Conservation (phyloP, 2,113 vertebrate genomes). For the Laticauda colubrina region DNA sequence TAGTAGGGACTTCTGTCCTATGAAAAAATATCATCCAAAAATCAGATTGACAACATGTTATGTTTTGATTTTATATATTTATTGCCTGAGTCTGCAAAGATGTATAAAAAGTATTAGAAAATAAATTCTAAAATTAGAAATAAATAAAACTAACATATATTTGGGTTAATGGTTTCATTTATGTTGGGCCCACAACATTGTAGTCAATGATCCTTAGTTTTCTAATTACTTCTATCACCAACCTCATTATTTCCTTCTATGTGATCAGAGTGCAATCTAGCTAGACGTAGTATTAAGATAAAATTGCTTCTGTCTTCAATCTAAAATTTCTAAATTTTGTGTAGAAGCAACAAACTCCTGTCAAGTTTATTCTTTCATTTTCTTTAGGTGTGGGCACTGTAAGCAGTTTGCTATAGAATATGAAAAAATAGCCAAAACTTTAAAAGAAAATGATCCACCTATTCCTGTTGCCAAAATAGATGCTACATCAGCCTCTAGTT, state of each 20-base stretch:
- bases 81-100: neutral
- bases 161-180: neutral
- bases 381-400: constrained; percentile 91
- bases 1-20: neutral
- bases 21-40: neutral
- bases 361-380: rapidly evolving
- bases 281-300: neutral
- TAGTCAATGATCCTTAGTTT: neutral
- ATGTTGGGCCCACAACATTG: neutral
- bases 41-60: neutral
- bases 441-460: constrained; percentile 88
- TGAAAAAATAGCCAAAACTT: constrained; percentile 86
- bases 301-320: neutral
- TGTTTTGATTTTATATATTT: neutral
- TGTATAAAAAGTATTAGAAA: neutral
- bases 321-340: neutral
- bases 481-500: constrained; percentile 74
- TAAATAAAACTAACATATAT: neutral
- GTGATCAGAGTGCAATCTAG: neutral
- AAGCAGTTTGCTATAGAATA: constrained; percentile 95
- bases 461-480: constrained; percentile 94
- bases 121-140: neutral
- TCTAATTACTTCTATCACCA: neutral
- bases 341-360: neutral
- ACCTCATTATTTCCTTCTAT: neutral